phyloP scores from a whole-genome alignment of 2,888 invertebrate genomes.

The Phorcus lineatus region DNA sequence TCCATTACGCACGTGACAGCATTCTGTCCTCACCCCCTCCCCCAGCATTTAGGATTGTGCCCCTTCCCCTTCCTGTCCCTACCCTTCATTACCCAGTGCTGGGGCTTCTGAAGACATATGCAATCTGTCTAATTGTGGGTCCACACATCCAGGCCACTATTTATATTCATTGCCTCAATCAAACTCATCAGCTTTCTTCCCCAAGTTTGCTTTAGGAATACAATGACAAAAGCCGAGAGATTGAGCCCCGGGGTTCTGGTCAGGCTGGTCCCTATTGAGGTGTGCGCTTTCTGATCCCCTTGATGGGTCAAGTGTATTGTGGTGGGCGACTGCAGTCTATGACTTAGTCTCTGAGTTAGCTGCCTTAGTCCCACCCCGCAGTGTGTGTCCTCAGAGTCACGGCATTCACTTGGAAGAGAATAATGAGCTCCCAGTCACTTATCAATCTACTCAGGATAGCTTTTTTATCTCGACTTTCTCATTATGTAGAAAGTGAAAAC shows the following conservation, averaged over 20 bases:
- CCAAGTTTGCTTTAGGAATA: neutral
- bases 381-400: too few species aligned
- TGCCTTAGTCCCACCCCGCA: too few species aligned
- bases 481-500: too few species aligned
- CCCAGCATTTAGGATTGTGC: neutral
- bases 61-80: neutral
- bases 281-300: neutral
- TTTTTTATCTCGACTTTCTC: too few species aligned
- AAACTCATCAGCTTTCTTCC: neutral
- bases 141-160: neutral
- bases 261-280: neutral
- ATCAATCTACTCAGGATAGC: too few species aligned
- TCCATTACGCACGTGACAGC: neutral
- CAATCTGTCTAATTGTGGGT: constrained; percentile 16
- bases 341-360: too few species aligned
- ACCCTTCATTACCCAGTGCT: constrained; percentile 11
- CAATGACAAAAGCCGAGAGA: neutral
- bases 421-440: too few species aligned
- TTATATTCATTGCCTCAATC: constrained; percentile 16
- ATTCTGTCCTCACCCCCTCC: neutral
- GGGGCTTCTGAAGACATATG: constrained; percentile 9
- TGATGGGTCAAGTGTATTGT: neutral
- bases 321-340: neutral
- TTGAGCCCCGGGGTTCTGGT: neutral
- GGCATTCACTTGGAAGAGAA: too few species aligned